These are phyloP conservation scores for Anolis sagrei DNA, from an alignment of 2,113 vertebrate genomes.

Conservation along the genomic window DNA sequence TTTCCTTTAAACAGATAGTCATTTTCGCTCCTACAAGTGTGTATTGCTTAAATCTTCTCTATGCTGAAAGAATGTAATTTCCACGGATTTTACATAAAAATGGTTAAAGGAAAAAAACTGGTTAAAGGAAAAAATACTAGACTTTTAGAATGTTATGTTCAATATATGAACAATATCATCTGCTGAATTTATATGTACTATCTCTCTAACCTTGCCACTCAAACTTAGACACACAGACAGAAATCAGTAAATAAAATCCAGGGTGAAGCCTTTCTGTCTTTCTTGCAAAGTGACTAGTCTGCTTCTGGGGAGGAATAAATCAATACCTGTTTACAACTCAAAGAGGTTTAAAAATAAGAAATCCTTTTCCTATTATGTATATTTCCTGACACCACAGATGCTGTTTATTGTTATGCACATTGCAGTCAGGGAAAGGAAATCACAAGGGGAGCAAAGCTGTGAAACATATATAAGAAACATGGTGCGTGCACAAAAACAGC, in stretches of 20 bases:
- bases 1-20: slow-evolving; percentile 52
- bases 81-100: slow-evolving; percentile 4
- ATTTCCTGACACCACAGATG: slow-evolving; percentile 15
- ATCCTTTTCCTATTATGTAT: slow-evolving; percentile 3
- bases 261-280: not conserved
- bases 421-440: slow-evolving; percentile 9
- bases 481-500: not conserved
- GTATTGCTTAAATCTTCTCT: slow-evolving; percentile 36
- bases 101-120: not conserved
- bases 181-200: not conserved
- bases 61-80: not conserved
- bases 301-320: slow-evolving; percentile 21
- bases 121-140: not conserved
- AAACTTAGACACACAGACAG: not conserved
- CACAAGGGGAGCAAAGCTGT: not conserved
- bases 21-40: slow-evolving; percentile 26
- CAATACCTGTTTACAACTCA: slow-evolving; percentile 13
- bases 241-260: not conserved
- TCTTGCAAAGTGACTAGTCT: not conserved
- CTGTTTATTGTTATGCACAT: slow-evolving; percentile 3
- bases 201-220: not conserved
- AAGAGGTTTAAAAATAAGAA: slow-evolving; percentile 19
- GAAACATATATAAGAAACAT: not conserved
- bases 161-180: not conserved
- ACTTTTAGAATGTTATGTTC: not conserved